Conservation (phyloP, 2,888 invertebrate species). For the Protonemura montana region DNA sequence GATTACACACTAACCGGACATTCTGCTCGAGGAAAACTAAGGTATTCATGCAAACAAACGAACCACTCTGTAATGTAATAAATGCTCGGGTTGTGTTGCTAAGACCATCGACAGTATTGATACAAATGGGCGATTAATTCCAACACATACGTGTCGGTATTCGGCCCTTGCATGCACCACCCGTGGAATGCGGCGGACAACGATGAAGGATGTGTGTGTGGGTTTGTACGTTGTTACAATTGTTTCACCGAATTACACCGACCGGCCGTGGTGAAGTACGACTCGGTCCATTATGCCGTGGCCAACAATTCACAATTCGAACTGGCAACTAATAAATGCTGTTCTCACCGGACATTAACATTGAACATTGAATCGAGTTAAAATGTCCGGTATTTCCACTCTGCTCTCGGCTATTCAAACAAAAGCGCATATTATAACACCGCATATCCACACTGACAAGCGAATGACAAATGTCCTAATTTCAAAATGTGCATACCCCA, state of each 20-base stretch:
- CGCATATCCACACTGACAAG: neutral
- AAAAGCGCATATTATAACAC: neutral
- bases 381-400: neutral
- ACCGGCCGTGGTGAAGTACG: neutral
- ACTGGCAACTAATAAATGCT: neutral
- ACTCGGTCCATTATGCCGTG: neutral
- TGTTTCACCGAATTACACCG: neutral
- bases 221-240: neutral
- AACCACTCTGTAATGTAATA: too few relatives aligned
- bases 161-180: too few relatives aligned
- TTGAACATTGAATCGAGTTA: neutral
- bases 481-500: neutral
- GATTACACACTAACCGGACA: too few relatives aligned
- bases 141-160: too few relatives aligned
- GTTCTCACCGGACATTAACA: neutral
- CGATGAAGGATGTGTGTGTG: too few relatives aligned
- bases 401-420: neutral
- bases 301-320: neutral
- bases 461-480: neutral
- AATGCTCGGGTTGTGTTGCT: too few relatives aligned
- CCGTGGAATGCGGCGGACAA: too few relatives aligned
- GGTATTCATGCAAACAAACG: too few relatives aligned
- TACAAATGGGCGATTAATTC: too few relatives aligned
- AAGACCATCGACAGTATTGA: too few relatives aligned
- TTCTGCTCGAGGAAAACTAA: too few relatives aligned